A percentile compares a stretch with the other conserved stretches of the same genome.
These are phyloP conservation scores for Coleophora deauratella DNA, from an alignment of 2,888 invertebrate genomes.

Conservation along the genomic window DNA sequence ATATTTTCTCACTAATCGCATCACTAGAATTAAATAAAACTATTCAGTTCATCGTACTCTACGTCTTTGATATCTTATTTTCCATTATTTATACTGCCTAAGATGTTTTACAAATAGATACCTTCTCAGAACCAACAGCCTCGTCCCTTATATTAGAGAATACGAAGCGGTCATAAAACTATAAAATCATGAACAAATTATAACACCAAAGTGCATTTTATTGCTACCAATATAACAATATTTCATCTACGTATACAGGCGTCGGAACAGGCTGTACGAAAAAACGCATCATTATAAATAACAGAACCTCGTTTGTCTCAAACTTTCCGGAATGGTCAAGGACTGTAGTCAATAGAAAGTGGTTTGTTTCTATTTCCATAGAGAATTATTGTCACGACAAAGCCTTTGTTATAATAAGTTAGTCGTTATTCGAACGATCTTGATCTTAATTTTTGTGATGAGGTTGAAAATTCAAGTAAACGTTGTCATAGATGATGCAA, in stretches of 20 bases:
- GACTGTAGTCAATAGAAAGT: slow-evolving; percentile 50
- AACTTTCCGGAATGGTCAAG: slow-evolving; percentile 58
- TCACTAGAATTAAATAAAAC: no score
- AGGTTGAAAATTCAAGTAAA: background rate
- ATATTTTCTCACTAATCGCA: slow-evolving; percentile 6
- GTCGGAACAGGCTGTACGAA: slow-evolving; percentile 27
- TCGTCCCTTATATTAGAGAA: slow-evolving; percentile 41
- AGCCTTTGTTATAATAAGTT: slow-evolving; percentile 37
- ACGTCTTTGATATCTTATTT: slow-evolving; percentile 44
- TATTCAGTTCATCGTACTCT: no score
- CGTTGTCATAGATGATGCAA: background rate
- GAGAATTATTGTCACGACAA: slow-evolving; percentile 54
- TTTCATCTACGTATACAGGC: slow-evolving; percentile 60
- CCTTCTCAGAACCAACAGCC: slow-evolving; percentile 41
- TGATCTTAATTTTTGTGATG: slow-evolving; percentile 42
- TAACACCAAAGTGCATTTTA: slow-evolving; percentile 49
- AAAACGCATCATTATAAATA: slow-evolving; percentile 29
- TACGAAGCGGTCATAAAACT: slow-evolving; percentile 53
- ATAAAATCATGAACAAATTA: slow-evolving; percentile 60
- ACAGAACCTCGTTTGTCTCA: slow-evolving; percentile 44
- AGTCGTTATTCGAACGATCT: slow-evolving; percentile 42
- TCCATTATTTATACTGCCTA: slow-evolving; percentile 34
- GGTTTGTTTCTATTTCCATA: slow-evolving; percentile 43
- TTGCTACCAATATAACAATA: slow-evolving; percentile 61
- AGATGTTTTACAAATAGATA: slow-evolving; percentile 33